Evolutionary conservation across 2,888 invertebrate species (phyloP), one percentile per base, ranked within the genome.

Genomic region (Drosophila longiperda): DNA sequence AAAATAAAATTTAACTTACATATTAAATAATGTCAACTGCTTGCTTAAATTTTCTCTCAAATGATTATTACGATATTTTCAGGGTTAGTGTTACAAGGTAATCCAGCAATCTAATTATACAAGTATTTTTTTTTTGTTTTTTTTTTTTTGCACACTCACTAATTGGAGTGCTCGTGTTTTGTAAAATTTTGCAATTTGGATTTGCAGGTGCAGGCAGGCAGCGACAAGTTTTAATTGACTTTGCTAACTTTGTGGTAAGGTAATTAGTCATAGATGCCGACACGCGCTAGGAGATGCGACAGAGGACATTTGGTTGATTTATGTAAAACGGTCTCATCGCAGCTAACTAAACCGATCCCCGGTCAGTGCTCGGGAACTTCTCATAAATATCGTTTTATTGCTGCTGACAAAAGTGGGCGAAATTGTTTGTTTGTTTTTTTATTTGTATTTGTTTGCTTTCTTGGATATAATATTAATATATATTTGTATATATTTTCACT

Each of bases 321-420:
- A 89, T 83, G 83, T 72, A 78, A 86, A 86, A 55, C 63, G 71
- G 55, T 58, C 71, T 54, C 70, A 34, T 33, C 2, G 34, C 5
- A 38, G 42, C 63, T 32, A 62, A 48, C 60, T 49, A 49, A 66
- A 70, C 45, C 63, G 40, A 64, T 64, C 69, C 57, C 42, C 72
- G 49, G 59, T 49, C 49, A 64, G 36, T 45, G 71, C 53, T 49
- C 29, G 29, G 55, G 42, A 67, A 65, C 73, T 73, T 73, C 72
- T 87, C 85, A 78, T 85, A 85, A 87, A 85, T 85, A 89, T 82
- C 34, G 70, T 89, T 89, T 85, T 85, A 89, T 89, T 89, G 72
- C 82, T 55, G 57, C 58, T 59, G 80, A 82, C 79, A 76, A 89
- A 83, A 83, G 70, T 78, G 79, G 68, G 70, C 69, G 73, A 69